Evolutionary conservation across 2,113 vertebrate species (phyloP).

Genomic region (Catharus minimus): DNA sequence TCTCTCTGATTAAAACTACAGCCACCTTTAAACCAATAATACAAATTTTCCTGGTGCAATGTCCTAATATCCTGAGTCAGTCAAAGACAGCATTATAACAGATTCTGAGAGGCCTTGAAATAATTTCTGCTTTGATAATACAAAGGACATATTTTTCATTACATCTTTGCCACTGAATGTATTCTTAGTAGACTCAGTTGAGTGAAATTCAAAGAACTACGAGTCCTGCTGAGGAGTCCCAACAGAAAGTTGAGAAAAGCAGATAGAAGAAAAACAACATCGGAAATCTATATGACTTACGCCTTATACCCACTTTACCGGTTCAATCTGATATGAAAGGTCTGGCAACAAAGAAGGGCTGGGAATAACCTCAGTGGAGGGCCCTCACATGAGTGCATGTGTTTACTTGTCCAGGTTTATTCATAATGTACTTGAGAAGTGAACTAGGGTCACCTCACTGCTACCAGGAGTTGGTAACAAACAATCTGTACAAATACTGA

Average conservation of each 20-base stretch:
- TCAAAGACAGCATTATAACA: neutral
- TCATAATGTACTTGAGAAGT: neutral
- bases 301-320: neutral
- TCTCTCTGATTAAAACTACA: neutral
- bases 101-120: neutral
- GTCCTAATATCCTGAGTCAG: neutral
- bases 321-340: neutral
- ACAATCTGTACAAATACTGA: neutral
- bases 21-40: neutral
- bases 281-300: neutral
- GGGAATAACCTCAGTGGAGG: neutral
- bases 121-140: neutral
- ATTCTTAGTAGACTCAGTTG: neutral
- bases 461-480: neutral
- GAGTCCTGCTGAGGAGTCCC: neutral
- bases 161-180: neutral
- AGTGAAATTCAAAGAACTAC: neutral
- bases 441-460: neutral
- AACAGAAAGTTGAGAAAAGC: neutral
- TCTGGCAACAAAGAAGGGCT: neutral
- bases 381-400: accelerated
- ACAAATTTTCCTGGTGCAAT: neutral
- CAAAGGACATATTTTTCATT: neutral
- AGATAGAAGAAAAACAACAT: neutral
- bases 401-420: neutral